These are phyloP conservation scores for Omphaloscelis lunosa DNA, from an alignment of 2,888 invertebrate species.

Conservation along the genomic window DNA sequence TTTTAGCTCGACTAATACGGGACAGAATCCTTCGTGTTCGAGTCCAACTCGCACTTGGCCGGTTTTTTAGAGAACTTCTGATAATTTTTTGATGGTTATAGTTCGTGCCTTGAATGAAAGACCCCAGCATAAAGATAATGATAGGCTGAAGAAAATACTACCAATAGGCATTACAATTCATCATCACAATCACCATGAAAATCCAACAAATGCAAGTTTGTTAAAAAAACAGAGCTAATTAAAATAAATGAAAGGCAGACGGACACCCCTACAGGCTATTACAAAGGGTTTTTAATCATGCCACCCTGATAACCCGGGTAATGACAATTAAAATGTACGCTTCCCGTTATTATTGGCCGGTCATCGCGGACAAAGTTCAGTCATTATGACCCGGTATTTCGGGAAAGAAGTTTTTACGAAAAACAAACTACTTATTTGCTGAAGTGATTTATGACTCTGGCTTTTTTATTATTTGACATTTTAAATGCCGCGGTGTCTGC, in stretches of 20 bases:
- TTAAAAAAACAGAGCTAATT: slow-evolving; percentile 57
- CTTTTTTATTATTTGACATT: background rate
- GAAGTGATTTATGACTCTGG: background rate
- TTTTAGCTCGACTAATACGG: too few relatives aligned
- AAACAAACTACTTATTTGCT: background rate
- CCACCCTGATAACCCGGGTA: slow-evolving; percentile 67
- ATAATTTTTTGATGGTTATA: too few relatives aligned
- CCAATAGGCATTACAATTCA: background rate
- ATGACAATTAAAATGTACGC: slow-evolving; percentile 70
- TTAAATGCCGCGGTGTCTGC: background rate
- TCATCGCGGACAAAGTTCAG: slow-evolving; percentile 19
- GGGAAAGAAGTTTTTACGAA: slow-evolving; percentile 3
- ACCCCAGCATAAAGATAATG: too few relatives aligned
- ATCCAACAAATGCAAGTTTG: slow-evolving; percentile 19
- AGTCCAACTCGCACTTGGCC: too few relatives aligned
- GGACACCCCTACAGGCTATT: slow-evolving; percentile 57
- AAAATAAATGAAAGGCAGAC: slow-evolving; percentile 54
- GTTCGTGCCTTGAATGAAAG: too few relatives aligned
- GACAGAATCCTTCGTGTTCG: too few relatives aligned
- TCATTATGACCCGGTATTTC: slow-evolving; percentile 12
- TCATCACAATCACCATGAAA: background rate
- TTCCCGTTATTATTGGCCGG: slow-evolving; percentile 57
- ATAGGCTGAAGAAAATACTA: background rate
- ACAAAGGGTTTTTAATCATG: slow-evolving; percentile 68
- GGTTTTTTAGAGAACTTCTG: too few relatives aligned